Percentiles rank a stretch among this genome's conserved stretches.
Conservation (phyloP, 1,140 invertebrate species). For the Drosophila parvula region DNA sequence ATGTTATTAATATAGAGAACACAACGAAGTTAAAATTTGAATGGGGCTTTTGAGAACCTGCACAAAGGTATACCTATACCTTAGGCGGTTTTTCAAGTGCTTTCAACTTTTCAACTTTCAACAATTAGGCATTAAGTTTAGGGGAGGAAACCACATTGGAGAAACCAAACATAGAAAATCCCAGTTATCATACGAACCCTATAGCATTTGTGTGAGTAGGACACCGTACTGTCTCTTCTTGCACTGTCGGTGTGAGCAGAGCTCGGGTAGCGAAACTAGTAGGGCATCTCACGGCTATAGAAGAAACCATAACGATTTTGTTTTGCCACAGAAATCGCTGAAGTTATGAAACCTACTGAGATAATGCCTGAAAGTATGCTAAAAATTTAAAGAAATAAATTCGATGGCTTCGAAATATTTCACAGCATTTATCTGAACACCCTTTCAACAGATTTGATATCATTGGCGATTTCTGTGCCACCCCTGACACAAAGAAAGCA, state of each 20-base stretch:
- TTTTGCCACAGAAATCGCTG: not conserved
- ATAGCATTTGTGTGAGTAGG: no score
- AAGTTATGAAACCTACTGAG: not conserved
- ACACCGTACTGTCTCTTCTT: no score
- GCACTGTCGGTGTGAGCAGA: no score
- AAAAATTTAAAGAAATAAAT: no score
- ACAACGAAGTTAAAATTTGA: conserved; percentile 17
- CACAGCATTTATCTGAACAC: no score
- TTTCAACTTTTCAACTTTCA: not conserved
- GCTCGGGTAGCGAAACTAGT: no score
- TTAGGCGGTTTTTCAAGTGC: not conserved
- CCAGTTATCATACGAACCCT: no score
- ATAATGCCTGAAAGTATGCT: no score
- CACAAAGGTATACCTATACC: no score
- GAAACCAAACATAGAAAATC: not conserved
- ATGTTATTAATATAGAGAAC: conserved; percentile 1
- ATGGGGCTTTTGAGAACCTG: not conserved
- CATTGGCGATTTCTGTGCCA: not conserved
- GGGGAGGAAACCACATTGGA: conserved; percentile 17
- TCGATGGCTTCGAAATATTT: no score
- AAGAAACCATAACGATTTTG: not conserved
- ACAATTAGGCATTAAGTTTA: conserved; percentile 5
- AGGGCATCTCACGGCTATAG: no score
- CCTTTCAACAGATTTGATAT: no score
- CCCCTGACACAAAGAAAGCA: not conserved